phyloP scores from a whole-genome alignment of 2,797 vertebrate species.

The Cynodonichthys magdalenae region DNA sequence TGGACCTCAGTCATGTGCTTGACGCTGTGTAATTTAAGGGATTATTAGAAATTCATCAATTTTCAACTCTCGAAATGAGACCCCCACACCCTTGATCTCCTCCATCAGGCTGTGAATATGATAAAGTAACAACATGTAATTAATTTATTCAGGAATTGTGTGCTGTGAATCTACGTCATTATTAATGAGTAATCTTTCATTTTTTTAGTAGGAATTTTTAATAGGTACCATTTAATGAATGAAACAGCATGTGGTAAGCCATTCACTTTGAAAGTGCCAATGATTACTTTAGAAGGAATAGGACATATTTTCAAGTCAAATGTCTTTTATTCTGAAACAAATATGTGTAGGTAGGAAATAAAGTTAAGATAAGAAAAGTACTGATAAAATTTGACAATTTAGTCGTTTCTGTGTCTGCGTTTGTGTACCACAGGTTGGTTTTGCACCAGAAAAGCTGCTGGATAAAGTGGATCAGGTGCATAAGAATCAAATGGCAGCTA shows the following conservation, averaged over 20 bases:
- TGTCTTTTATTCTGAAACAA: slow-evolving; percentile 50
- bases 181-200: slow-evolving; percentile 69
- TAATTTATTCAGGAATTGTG: slow-evolving; percentile 58
- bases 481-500: slow-evolving; percentile 40
- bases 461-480: slow-evolving; percentile 11
- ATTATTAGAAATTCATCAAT: slow-evolving; percentile 61
- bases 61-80: slow-evolving; percentile 14
- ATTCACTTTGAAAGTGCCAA: slow-evolving; percentile 75
- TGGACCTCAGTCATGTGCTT: slow-evolving; percentile 37
- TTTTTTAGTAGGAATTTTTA: slow-evolving; percentile 68
- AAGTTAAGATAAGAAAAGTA: slow-evolving; percentile 54
- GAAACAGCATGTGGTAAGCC: slow-evolving; percentile 72
- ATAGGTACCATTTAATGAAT: slow-evolving; percentile 74
- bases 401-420: slow-evolving; percentile 6
- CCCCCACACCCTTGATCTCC: slow-evolving; percentile 44
- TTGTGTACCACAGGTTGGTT: background rate
- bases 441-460: background rate
- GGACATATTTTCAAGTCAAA: slow-evolving; percentile 59
- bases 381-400: slow-evolving; percentile 39
- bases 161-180: slow-evolving; percentile 49
- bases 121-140: slow-evolving; percentile 53
- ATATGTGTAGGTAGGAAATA: slow-evolving; percentile 53
- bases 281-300: slow-evolving; percentile 76
- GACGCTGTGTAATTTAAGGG: slow-evolving; percentile 47
- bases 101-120: slow-evolving; percentile 46